Conservation (phyloP, 1,140 invertebrate species). For the Harlomillsia oculata region DNA sequence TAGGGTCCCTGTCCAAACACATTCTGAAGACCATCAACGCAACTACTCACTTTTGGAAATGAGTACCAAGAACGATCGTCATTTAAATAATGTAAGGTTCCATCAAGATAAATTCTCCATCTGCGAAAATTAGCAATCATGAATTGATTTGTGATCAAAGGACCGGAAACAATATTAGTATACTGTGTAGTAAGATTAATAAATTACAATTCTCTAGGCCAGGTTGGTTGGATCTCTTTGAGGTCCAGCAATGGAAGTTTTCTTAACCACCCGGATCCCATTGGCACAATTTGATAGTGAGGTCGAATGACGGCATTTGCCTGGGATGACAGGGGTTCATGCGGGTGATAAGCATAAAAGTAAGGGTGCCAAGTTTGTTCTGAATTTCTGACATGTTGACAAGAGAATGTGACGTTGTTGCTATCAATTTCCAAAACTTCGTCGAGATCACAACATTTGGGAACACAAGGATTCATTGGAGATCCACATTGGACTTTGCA, state of each 20-base stretch:
- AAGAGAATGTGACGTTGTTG: background rate
- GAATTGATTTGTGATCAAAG: background rate
- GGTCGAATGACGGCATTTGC: background rate
- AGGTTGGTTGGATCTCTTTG: background rate
- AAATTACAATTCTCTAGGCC: background rate
- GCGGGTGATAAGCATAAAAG: background rate
- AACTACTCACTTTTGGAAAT: background rate
- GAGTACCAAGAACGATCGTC: background rate
- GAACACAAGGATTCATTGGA: background rate
- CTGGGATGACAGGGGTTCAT: background rate
- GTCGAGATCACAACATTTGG: conserved; percentile 3
- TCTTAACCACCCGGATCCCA: background rate
- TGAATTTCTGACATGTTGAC: background rate
- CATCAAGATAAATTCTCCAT: conserved; percentile 2
- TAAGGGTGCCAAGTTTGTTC: conserved; percentile 6
- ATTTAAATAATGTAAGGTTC: background rate
- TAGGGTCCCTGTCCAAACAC: background rate
- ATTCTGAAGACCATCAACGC: conserved; percentile 8
- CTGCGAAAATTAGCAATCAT: background rate
- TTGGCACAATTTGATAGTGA: background rate
- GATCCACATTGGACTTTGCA: background rate
- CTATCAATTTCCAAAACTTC: conserved; percentile 2
- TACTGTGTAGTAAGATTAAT: background rate
- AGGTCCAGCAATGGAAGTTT: background rate
- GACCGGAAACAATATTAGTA: background rate